Conservation (phyloP, 2,797 vertebrate genomes). For the Melanotaenia parkinsoni region DNA sequence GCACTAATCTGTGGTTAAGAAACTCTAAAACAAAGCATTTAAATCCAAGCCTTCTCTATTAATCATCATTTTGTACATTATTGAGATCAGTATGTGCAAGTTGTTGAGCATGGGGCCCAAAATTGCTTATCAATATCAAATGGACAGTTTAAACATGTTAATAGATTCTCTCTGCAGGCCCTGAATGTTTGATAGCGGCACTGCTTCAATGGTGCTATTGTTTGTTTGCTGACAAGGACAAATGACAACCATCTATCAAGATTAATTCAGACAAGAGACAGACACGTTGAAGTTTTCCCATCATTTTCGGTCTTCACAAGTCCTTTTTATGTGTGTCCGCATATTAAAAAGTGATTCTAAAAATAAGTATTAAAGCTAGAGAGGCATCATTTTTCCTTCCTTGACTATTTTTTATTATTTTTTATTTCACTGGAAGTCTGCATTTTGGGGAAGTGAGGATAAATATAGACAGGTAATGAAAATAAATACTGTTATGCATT, state of each 20-base stretch:
- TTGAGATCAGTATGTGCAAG: constrained; percentile 28
- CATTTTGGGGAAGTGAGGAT: neutral
- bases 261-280: constrained; percentile 85
- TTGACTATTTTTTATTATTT: neutral
- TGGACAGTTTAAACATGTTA: constrained; percentile 58
- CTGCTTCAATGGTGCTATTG: constrained; percentile 89
- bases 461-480: constrained; percentile 21
- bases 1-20: constrained; percentile 31
- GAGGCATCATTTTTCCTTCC: neutral
- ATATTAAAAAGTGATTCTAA: neutral
- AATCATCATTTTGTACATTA: constrained; percentile 36
- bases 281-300: constrained; percentile 83
- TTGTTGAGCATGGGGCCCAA: constrained; percentile 4
- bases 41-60: constrained; percentile 16
- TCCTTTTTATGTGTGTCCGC: constrained; percentile 23
- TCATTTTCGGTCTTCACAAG: constrained; percentile 72
- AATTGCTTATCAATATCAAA: constrained; percentile 33
- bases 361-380: neutral
- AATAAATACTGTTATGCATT: constrained; percentile 15
- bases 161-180: constrained; percentile 87
- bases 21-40: constrained; percentile 19
- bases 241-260: constrained; percentile 93
- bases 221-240: constrained; percentile 90
- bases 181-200: constrained; percentile 91
- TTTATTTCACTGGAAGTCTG: neutral